phyloP scores from a whole-genome alignment of 2,113 vertebrate species.

The Amazona guildingii region DNA sequence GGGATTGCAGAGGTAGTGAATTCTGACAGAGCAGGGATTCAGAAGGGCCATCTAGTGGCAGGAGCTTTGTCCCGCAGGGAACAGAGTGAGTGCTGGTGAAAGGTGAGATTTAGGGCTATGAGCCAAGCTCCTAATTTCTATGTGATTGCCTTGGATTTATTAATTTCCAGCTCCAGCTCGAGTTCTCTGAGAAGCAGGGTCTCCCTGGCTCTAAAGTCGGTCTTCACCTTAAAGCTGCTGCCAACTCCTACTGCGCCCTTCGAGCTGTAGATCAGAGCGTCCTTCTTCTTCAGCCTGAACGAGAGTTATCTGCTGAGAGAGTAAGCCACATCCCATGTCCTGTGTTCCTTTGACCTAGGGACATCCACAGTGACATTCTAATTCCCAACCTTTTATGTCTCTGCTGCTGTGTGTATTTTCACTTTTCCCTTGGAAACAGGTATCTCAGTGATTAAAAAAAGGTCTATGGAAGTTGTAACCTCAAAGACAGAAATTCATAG shows the following conservation, averaged over 20 bases:
- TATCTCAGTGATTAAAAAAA: neutral
- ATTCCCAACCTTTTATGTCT: neutral
- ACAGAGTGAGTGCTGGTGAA: rapidly evolving
- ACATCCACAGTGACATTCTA: neutral
- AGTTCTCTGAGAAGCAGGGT: constrained; percentile 73
- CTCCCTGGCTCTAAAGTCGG: constrained; percentile 74
- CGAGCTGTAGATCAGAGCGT: constrained; percentile 83
- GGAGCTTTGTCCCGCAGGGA: neutral
- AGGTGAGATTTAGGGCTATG: neutral
- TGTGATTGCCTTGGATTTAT: neutral
- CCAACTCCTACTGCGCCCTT: constrained; percentile 83
- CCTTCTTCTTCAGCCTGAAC: constrained; percentile 73
- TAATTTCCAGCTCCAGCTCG: constrained; percentile 77
- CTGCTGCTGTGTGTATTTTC: neutral
- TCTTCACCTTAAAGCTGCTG: constrained; percentile 77
- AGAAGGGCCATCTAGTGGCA: neutral
- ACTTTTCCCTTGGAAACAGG: neutral
- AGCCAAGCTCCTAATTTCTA: neutral
- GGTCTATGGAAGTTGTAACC: neutral
- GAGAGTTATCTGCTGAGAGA: constrained; percentile 60
- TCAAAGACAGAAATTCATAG: neutral
- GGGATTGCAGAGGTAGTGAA: rapidly evolving
- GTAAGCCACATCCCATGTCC: constrained; percentile 1
- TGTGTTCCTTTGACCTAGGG: neutral
- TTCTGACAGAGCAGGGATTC: neutral